Base-by-base conservation (phyloP, 2,113 vertebrate genomes). In the Aphelocoma coerulescens region DNA sequence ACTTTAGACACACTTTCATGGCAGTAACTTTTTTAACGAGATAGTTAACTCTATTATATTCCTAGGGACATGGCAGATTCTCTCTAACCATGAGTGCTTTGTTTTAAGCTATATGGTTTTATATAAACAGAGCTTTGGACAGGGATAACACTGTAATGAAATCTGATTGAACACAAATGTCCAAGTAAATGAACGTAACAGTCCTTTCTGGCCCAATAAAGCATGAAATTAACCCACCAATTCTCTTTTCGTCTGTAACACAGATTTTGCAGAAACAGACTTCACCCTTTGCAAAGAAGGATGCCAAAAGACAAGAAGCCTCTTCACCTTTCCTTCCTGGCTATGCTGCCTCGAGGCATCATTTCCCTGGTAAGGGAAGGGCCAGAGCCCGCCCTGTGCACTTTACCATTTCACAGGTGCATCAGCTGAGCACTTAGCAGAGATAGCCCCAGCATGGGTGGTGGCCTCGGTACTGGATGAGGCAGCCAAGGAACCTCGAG, bases 191-290 rank as follows among this genome's bases (percentile, higher is more conserved):
- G 73, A 95, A 61, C 15, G 0, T 41, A 69, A 78, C 28, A 59
- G 59, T 49, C 44, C 74, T 83, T 96, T 87, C 84, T 85, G 61
- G 76, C 8, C 73, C 84, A 84, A 81, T 30, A 94, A 94, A 90
- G 35, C 74, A 79, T 24, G 18, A 85, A 94, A 89, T 95, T 75
- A 82, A 52, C 55, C 69, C 58, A 89, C n/a, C 57, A 44, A 48
- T 48, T 86, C 80, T 79, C 86, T 39, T 84, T 48, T 48, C 0
- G 0, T 44, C 65, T 62, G 46, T 49, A 63, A 59, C 21, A 52
- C 19, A 28, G 52, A 78, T 14, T 68, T 65, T 72, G 27, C 61
- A 92, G 55, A 76, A 48, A 78, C 9, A 52, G 33, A 8, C 55
- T 24, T 39, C 65, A 61, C 11, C 57, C 67, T 73, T 62, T 27